Percentiles rank a stretch among this genome's conserved stretches.
These are phyloP conservation scores for Petrocephalus sullivani DNA, from an alignment of 2,797 vertebrate genomes.

Conservation along the genomic window DNA sequence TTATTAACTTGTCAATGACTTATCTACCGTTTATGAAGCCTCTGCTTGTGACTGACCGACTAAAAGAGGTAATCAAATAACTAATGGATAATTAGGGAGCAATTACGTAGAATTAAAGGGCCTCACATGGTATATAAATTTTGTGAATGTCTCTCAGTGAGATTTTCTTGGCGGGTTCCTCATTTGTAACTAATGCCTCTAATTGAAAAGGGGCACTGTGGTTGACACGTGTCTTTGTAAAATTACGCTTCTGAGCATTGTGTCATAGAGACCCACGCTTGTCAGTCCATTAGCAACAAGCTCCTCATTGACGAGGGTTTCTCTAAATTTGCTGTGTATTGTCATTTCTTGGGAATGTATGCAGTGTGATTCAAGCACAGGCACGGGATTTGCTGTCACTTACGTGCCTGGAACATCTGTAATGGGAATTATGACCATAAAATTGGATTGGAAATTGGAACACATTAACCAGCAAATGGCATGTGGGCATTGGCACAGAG, in stretches of 20 bases:
- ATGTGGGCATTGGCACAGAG: neutral
- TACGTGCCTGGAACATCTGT: neutral
- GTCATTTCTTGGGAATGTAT: neutral
- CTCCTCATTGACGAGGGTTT: neutral
- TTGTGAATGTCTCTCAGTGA: slow-evolving; percentile 43
- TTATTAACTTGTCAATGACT: slow-evolving; percentile 52
- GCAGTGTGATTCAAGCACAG: neutral
- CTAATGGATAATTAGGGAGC: slow-evolving; percentile 66
- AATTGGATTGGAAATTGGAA: neutral
- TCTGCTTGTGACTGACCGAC: slow-evolving; percentile 47
- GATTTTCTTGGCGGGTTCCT: slow-evolving; percentile 34
- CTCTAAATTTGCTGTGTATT: neutral
- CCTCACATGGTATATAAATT: slow-evolving; percentile 45
- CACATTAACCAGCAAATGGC: neutral
- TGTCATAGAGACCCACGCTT: neutral
- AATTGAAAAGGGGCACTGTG: slow-evolving; percentile 42
- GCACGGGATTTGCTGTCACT: neutral
- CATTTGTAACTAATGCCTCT: slow-evolving; percentile 48
- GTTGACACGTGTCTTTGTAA: neutral
- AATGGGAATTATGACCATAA: neutral
- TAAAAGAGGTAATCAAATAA: slow-evolving; percentile 65
- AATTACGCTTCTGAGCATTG: neutral
- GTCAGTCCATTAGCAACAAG: neutral
- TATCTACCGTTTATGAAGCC: slow-evolving; percentile 50
- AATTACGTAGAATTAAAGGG: slow-evolving; percentile 58